Percentiles rank a stretch among this genome's conserved stretches.
These are phyloP conservation scores for Panthera leo DNA, from an alignment of 2,113 vertebrate species.

Conservation along the genomic window DNA sequence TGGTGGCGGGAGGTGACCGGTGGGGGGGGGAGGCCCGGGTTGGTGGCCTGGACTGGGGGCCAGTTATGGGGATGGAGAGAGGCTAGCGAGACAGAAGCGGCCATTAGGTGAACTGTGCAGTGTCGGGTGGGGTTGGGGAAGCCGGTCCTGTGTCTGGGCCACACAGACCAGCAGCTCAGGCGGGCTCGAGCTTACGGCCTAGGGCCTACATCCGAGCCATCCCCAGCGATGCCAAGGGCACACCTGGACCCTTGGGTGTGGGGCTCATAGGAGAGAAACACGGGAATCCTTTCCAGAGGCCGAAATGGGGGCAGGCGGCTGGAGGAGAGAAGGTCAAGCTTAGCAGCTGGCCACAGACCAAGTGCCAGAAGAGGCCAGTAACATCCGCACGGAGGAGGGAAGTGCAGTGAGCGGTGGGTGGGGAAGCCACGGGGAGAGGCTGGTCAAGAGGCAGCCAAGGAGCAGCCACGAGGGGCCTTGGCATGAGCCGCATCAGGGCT, in stretches of 20 bases:
- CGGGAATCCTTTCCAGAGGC: not conserved
- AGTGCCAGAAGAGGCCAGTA: not conserved
- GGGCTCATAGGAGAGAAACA: not conserved
- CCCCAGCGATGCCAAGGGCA: not conserved
- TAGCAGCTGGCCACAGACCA: not conserved
- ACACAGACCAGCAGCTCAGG: not conserved
- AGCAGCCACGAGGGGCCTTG: not conserved
- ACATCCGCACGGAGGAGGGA: not conserved
- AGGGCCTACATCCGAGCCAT: not conserved
- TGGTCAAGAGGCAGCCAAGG: not conserved
- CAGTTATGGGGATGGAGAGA: not conserved
- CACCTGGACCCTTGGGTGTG: not conserved
- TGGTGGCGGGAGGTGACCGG: not conserved
- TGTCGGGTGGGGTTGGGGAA: rapidly evolving
- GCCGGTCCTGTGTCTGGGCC: not conserved
- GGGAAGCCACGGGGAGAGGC: not conserved
- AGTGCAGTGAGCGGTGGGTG: rapidly evolving
- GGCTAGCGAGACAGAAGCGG: not conserved
- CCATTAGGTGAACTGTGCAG: not conserved
- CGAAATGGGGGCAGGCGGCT: not conserved
- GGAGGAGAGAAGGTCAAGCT: not conserved
- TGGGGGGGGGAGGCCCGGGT: not conserved
- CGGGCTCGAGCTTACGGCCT: rapidly evolving
- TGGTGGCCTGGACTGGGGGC: not conserved
- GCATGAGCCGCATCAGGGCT: not conserved